Conservation (phyloP, 2,888 invertebrate species). For the Melanophora roralis region DNA sequence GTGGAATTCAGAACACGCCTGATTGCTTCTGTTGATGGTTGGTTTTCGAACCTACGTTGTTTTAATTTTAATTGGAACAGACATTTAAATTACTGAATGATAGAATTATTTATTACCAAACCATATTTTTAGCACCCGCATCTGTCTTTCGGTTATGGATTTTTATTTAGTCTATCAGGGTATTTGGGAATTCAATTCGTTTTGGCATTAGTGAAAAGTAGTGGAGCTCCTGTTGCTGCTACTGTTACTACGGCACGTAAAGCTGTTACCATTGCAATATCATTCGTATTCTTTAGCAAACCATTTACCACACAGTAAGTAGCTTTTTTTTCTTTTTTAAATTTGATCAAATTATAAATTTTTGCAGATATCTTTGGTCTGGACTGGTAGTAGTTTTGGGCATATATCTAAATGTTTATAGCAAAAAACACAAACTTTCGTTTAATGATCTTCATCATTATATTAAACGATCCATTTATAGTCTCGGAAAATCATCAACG, state of each 20-base stretch:
- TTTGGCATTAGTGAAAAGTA: conserved; percentile 89
- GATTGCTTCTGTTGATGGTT: no score
- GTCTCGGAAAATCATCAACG: conserved; percentile 62
- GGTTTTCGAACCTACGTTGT: no score
- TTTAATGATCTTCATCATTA: conserved; percentile 70
- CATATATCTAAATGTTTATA: conserved; percentile 95
- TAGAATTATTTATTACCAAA: no score
- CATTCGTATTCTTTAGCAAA: conserved; percentile 95
- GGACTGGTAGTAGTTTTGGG: conserved; percentile 92
- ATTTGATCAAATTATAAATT: conserved; percentile 13
- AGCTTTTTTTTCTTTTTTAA: not conserved
- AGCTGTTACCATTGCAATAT: conserved; percentile 93
- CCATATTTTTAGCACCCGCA: conserved; percentile 82
- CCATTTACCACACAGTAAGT: conserved; percentile 95
- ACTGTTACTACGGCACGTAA: conserved; percentile 95
- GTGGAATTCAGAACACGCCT: no score
- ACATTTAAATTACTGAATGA: no score
- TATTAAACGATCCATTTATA: conserved; percentile 55
- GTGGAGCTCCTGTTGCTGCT: conserved; percentile 95
- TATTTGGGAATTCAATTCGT: conserved; percentile 97
- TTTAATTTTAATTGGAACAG: no score
- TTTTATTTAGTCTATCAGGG: conserved; percentile 91
- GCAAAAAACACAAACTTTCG: conserved; percentile 82
- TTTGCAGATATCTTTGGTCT: conserved; percentile 91
- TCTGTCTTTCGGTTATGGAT: conserved; percentile 89